A percentile compares a stretch with the other conserved stretches of the same genome.
Conservation (phyloP, 2,888 invertebrate genomes). For the Caenorhabditis sp. region DNA sequence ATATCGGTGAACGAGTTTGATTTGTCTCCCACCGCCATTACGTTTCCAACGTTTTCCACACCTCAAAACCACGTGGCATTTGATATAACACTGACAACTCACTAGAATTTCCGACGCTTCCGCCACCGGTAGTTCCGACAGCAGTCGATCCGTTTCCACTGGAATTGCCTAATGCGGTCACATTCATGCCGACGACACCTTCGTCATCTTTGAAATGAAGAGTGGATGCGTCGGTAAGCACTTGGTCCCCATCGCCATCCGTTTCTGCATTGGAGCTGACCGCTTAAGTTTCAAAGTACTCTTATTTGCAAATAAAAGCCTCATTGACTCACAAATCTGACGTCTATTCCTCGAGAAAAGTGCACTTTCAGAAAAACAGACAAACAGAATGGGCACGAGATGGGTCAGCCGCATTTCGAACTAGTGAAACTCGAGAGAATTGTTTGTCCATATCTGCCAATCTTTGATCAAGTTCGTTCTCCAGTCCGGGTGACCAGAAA, state of each 20-base stretch:
- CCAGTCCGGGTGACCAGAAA: slow-evolving; percentile 28
- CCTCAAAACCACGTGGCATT: slow-evolving; percentile 26
- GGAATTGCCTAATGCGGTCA: slow-evolving; percentile 66
- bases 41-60: slow-evolving; percentile 59
- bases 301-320: background rate
- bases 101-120: slow-evolving; percentile 62
- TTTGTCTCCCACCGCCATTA: slow-evolving; percentile 58
- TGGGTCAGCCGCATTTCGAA: slow-evolving; percentile 27
- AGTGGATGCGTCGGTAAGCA: slow-evolving; percentile 61
- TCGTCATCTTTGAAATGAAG: slow-evolving; percentile 64
- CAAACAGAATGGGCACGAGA: background rate
- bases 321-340: background rate
- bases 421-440: slow-evolving; percentile 18
- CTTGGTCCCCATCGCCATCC: slow-evolving; percentile 60
- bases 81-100: background rate
- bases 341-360: slow-evolving; percentile 10
- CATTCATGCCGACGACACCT: slow-evolving; percentile 68
- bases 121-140: slow-evolving; percentile 51
- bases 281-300: slow-evolving; percentile 34
- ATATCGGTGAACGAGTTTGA: slow-evolving; percentile 65
- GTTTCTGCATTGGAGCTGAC: slow-evolving; percentile 62
- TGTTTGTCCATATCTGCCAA: slow-evolving; percentile 42
- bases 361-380: background rate
- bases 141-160: slow-evolving; percentile 58
- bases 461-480: slow-evolving; percentile 28